Evolutionary conservation across 2,797 vertebrate species (phyloP), one percentile per base, ranked within the genome.

Genomic region (Alectoris magna): DNA sequence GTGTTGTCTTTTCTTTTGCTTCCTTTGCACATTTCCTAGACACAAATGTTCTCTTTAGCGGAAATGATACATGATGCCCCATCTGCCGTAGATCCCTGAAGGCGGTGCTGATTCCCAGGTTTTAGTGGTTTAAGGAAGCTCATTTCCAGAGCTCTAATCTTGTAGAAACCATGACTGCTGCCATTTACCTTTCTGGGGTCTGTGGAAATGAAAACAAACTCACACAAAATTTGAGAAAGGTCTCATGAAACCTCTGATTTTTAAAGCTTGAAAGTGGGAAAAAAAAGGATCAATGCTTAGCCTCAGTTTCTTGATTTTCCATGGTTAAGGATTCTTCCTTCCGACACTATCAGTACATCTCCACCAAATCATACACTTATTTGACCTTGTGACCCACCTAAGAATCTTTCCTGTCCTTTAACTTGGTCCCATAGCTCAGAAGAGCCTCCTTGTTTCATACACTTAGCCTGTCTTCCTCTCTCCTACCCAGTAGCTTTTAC

Each of bases 41-140:
- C 71, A 82, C 81, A 88, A 88, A 86, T 94, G 93, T 93, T 88
- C 91, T 55, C 71, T 91, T 90, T 68, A 58, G 90, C 81, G 60
- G 73, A 64, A 92, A 73, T 70, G 55, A 60, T 90, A 49, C 59
- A 46, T 36, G 70, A 60, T 90, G 80, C 41, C 58, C 78, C 88
- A 90, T 94, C 88, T 95, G 86, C 84, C 93, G 44, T 63, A 83
- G 44, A 62, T 91, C 49, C 71, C 88, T 46, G 76, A 74, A 94
- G 77, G 68, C 69, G 74, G 21, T 82, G 74, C 69, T 91, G 81
- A 84, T 53, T 90, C 77, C 74, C 48, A 62, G 64, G 41, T 90
- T 94, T 94, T 72, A 58, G 39, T 58, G 34, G 43, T 91, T 93
- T 76, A 87, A 84, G 64, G 11, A 75, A 44, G 70, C 48, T 86